These are phyloP conservation scores for Malaclemys terrapin DNA, from an alignment of 2,113 vertebrate species.

Conservation along the genomic window DNA sequence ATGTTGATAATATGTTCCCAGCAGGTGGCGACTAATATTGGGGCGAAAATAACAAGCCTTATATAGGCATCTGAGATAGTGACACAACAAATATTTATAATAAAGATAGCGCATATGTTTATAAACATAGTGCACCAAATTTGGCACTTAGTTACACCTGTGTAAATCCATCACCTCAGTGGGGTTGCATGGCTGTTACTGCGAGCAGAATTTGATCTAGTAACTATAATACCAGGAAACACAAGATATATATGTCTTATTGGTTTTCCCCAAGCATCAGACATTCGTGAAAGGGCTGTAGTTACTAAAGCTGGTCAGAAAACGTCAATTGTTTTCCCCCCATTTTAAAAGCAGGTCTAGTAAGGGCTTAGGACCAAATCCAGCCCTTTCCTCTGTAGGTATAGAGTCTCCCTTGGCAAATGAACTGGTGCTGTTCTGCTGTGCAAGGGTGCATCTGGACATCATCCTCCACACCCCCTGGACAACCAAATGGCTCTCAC, in stretches of 20 bases:
- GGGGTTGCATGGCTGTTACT: neutral
- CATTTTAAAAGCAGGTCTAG: neutral
- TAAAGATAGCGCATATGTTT: neutral
- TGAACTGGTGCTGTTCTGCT: neutral
- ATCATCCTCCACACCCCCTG: neutral
- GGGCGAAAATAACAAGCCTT: neutral
- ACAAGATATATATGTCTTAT: neutral
- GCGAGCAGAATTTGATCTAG: neutral
- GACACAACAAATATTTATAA: neutral
- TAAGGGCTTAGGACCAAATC: neutral
- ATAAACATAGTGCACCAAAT: neutral
- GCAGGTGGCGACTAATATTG: neutral
- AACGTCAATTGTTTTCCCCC: neutral
- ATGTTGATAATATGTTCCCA: neutral
- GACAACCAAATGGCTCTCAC: neutral
- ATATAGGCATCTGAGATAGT: neutral
- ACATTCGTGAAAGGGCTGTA: neutral
- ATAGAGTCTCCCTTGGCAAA: neutral
- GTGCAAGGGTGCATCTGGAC: neutral
- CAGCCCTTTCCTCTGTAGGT: neutral
- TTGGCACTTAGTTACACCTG: neutral
- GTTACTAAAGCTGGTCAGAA: neutral
- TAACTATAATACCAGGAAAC: neutral
- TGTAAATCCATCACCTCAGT: accelerated
- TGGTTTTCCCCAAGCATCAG: neutral